Conservation (phyloP, 1,140 invertebrate species). For the Drosophila kanapiae region DNA sequence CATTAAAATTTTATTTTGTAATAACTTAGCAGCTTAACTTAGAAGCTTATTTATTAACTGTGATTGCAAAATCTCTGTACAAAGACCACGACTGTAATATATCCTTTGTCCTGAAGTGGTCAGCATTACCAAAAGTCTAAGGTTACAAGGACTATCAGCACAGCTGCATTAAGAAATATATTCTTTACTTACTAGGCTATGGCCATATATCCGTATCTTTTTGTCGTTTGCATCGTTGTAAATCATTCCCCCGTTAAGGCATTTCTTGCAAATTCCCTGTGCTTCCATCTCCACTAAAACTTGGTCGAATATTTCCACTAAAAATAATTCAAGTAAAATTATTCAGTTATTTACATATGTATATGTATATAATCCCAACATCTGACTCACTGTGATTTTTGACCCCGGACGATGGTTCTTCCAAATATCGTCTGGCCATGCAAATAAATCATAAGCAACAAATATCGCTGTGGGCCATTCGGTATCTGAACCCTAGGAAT, state of each 20-base stretch:
- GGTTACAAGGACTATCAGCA: neutral
- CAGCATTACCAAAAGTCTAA: constrained; percentile 58
- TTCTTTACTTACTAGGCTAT: constrained; percentile 41
- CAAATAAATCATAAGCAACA: constrained; percentile 41
- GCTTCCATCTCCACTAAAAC: constrained; percentile 24
- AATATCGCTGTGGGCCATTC: constrained; percentile 41
- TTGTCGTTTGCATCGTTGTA: neutral
- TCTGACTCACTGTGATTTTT: constrained; percentile 43
- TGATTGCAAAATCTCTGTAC: constrained; percentile 39
- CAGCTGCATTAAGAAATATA: neutral
- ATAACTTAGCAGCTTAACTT: neutral
- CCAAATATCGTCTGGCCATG: constrained; percentile 42
- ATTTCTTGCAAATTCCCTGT: constrained; percentile 39
- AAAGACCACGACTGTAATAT: constrained; percentile 29
- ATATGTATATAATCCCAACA: too few relatives aligned
- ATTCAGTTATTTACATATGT: too few relatives aligned
- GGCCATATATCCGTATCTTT: constrained; percentile 43
- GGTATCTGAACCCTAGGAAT: constrained; percentile 27
- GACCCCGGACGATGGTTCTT: constrained; percentile 48
- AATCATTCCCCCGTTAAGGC: constrained; percentile 57
- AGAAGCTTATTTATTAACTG: constrained; percentile 5
- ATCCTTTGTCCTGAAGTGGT: constrained; percentile 46
- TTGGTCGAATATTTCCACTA: constrained; percentile 38
- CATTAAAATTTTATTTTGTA: neutral
- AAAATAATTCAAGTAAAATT: neutral